Base-by-base conservation (phyloP, 2,888 invertebrate species). In the Dasypogon diadema region DNA sequence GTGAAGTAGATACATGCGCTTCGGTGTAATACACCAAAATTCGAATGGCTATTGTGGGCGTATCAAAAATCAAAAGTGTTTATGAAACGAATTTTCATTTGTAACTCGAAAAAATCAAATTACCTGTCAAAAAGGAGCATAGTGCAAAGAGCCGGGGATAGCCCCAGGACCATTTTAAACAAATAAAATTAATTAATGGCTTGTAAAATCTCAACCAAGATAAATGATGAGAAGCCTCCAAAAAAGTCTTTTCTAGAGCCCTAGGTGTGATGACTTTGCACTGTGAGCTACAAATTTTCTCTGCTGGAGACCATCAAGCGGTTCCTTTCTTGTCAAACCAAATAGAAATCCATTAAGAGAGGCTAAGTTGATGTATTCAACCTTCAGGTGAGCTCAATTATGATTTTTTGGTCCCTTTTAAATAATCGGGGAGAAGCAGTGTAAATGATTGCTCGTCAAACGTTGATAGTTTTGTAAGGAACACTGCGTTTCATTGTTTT, bases 181-280 rank as follows among this genome's bases (percentile, higher is more conserved):
- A 73, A 73, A 73, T 73, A 73, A 73, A 73, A 73, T 73, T 73
- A 73, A 73, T 73, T 73, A 73, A 73, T 73, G 54, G 72, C 54
- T 55, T 55, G 72, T 73, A 55, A 73, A 72, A 55, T 21, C 14
- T 56, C 72, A 54, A n/a, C 12, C 18, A 73, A 73, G 72, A 73
- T 73, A 73, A 73, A 73, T 73, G 72, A 73, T 73, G 54, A 22
- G 5, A 30, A 55, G 34, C 55, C 34, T 37, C 54, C 34, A n/a
- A 55, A 72, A 60, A 68, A 26, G 65, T 12, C 65, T 34, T 48
- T 68, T 16, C 24, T 14, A 24, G 22, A 48, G 65, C 65, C 65
- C 65, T 73, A 75, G 70, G 75, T 75, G 75, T 75, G 75, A 75
- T 75, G 75, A 75, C 75, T 75, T 75, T 70, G 70, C 70, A 56